Evolutionary conservation across 2,113 vertebrate genomes (phyloP).

Genomic region (Eptesicus fuscus): DNA sequence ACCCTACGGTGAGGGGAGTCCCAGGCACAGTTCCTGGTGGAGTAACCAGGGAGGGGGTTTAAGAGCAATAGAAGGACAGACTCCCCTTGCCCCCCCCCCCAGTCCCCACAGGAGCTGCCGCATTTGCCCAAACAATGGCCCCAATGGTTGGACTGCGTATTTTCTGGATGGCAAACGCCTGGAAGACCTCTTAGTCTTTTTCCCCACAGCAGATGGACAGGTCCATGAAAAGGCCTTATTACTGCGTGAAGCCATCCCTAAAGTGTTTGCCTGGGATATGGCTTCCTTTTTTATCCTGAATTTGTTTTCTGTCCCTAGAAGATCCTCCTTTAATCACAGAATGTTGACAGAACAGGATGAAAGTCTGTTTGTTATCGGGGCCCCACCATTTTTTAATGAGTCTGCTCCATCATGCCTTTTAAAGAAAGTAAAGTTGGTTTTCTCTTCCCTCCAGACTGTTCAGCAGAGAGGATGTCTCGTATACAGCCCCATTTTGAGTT

Average conservation of each 20-base stretch:
- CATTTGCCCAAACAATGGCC: neutral
- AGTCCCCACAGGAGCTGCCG: neutral
- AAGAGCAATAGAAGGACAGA: neutral
- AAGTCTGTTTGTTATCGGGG: neutral
- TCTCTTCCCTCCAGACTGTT: neutral
- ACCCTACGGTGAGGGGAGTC: neutral
- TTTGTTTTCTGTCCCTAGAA: slow-evolving; percentile 15
- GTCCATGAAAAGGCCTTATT: neutral
- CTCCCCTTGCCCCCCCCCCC: too few relatives aligned
- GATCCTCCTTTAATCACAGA: slow-evolving; percentile 37
- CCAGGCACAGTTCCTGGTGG: neutral
- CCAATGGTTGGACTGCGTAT: neutral
- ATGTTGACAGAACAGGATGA: neutral
- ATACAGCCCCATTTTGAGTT: neutral
- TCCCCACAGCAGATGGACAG: neutral
- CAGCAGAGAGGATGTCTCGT: neutral
- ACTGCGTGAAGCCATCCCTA: neutral
- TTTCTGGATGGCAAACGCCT: neutral
- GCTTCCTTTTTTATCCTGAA: slow-evolving; percentile 10
- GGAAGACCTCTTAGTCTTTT: neutral
- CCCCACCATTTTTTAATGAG: neutral
- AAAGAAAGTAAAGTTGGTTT: slow-evolving; percentile 37
- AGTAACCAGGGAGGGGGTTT: neutral
- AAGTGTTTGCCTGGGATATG: neutral
- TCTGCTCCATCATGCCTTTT: neutral